These are phyloP conservation scores for Centropristis striata DNA, from an alignment of 2,113 vertebrate species.

Conservation along the genomic window DNA sequence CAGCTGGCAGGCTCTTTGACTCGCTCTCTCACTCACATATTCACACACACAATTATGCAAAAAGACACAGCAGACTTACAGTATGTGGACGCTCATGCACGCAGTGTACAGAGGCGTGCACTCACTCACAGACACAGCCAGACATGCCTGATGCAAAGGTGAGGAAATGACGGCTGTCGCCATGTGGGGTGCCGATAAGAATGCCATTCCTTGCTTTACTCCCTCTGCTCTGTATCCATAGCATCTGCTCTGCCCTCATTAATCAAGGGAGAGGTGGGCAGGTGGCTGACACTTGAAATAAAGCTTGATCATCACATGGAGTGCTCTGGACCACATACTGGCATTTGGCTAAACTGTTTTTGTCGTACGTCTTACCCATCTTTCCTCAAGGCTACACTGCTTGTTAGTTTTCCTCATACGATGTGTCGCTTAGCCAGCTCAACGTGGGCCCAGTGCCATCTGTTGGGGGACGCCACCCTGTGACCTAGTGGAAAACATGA, in stretches of 20 bases:
- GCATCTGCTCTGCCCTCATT: constrained; percentile 79
- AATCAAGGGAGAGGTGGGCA: constrained; percentile 73
- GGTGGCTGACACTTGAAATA: constrained; percentile 70
- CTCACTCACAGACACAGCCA: constrained; percentile 27
- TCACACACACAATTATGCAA: neutral
- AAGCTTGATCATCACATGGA: constrained; percentile 60
- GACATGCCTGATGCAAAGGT: constrained; percentile 68
- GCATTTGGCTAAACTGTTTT: constrained; percentile 44
- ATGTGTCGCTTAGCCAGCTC: constrained; percentile 37
- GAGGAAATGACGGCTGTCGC: constrained; percentile 57
- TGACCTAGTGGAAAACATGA: constrained; percentile 58
- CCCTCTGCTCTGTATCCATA: constrained; percentile 47
- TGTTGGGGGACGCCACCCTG: constrained; percentile 58
- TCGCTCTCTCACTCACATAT: neutral
- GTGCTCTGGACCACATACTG: constrained; percentile 49
- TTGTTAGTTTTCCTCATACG: constrained; percentile 61
- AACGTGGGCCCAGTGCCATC: constrained; percentile 59
- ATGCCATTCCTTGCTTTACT: constrained; percentile 38
- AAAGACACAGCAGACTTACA: constrained; percentile 3
- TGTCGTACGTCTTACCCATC: constrained; percentile 50
- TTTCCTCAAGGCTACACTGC: constrained; percentile 40
- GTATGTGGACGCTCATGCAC: constrained; percentile 7
- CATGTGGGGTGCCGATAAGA: constrained; percentile 46
- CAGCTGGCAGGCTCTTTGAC: neutral
- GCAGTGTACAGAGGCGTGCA: neutral